Evolutionary conservation across 2,113 vertebrate genomes (phyloP), one percentile per base, ranked within the genome.

Genomic region (Eudyptes chrysolophus): DNA sequence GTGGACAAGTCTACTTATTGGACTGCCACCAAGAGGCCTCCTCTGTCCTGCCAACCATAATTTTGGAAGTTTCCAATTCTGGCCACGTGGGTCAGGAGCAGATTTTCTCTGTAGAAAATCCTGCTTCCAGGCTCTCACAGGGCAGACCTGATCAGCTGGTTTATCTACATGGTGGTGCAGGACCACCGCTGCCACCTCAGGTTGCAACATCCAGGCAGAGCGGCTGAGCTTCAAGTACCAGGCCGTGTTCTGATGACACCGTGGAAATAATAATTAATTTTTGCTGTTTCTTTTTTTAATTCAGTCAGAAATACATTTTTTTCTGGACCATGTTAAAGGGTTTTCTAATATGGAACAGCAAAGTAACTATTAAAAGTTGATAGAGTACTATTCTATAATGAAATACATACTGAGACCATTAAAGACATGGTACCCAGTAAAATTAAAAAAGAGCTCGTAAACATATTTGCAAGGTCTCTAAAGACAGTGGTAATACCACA

Each of bases 321-420:
- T 16, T 21, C 34, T 48, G 25, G 57, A 44, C 27, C 64, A 49
- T 6, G 26, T 61, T 58, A 71, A 60, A 82, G 21, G 11, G 8
- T 78, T 94, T 95, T 92, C 49, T 75, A 57, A 70, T 40, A 87
- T 1, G 7, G 26, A 66, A 72, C 34, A 88, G 68, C 34, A 54
- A 93, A 82, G 55, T 30, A 69, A 86, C 42, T 84, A 42, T 30
- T 84, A 54, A 26, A 94, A 89, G 49, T 40, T 70, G 32, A 36
- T 46, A 48, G 52, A 92, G 24, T 71, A 78, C 29, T 77, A 30
- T 54, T 86, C 48, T 79, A 26, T 40, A 84, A 84, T 52, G 38
- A 90, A 95, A 87, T 38, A 78, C 20, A 89, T 89, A 44, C 19
- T 70, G 66, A 87, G 46, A 86, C 27, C 49, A 64, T 54, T 86